phyloP scores from a whole-genome alignment of 2,888 invertebrate genomes.

The Esperia sulphurella region DNA sequence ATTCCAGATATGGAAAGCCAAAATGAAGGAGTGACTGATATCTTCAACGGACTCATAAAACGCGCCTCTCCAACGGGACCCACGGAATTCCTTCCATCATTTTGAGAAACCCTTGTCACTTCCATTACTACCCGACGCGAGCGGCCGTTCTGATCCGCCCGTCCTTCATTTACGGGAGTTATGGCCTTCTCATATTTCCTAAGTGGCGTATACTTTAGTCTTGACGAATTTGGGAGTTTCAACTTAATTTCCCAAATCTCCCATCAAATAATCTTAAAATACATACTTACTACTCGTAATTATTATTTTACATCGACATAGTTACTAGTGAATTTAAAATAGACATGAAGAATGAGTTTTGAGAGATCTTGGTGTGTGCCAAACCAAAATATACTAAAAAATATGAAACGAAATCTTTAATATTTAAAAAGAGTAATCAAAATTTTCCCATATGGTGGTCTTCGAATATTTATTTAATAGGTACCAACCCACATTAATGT shows the following conservation, averaged over 20 bases:
- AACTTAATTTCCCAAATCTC: constrained; percentile 19
- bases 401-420: too few relatives aligned
- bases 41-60: constrained; percentile 59
- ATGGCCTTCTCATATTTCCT: constrained; percentile 66
- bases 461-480: too few relatives aligned
- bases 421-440: too few relatives aligned
- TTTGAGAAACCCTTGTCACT: constrained; percentile 73
- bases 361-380: too few relatives aligned
- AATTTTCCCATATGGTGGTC: too few relatives aligned
- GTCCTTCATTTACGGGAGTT: constrained; percentile 69
- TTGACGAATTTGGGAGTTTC: constrained; percentile 38
- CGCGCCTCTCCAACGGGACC: constrained; percentile 51
- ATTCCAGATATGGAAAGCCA: constrained; percentile 20
- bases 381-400: too few relatives aligned
- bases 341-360: too few relatives aligned
- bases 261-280: not conserved
- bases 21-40: constrained; percentile 50
- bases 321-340: too few relatives aligned
- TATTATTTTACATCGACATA: too few relatives aligned
- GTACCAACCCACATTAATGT: too few relatives aligned
- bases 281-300: too few relatives aligned
- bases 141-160: constrained; percentile 54
- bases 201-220: constrained; percentile 53
- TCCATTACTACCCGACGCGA: constrained; percentile 63
- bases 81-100: constrained; percentile 69